Conservation (phyloP, 2,113 vertebrate genomes). For the Alectura lathami region DNA sequence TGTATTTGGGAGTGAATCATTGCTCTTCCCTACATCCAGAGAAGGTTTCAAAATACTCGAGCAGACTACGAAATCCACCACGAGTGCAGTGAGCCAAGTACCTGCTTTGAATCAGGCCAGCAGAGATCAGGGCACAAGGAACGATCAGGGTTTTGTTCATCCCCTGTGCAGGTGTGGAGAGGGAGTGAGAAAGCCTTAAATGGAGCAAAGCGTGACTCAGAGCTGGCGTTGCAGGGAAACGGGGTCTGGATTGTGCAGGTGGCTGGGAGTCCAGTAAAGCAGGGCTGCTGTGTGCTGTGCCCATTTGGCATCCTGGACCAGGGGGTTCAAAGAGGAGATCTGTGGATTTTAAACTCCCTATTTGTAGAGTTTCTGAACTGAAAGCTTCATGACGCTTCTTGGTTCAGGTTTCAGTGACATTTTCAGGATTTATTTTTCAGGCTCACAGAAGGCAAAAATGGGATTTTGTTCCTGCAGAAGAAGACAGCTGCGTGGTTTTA, state of each 20-base stretch:
- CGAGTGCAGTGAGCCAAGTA: fast-evolving
- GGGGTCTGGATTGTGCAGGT: background rate
- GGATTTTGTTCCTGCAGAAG: slow-evolving; percentile 3
- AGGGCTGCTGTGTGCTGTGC: background rate
- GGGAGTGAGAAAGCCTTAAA: background rate
- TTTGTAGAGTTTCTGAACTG: background rate
- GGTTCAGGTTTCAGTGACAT: background rate
- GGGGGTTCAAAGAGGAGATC: background rate
- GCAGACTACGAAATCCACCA: background rate
- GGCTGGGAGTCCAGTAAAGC: background rate
- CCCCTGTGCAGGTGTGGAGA: background rate
- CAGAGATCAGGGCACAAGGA: background rate
- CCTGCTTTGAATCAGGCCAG: background rate
- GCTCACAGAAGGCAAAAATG: slow-evolving; percentile 11
- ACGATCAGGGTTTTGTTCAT: background rate
- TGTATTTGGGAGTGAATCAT: background rate
- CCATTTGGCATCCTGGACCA: background rate
- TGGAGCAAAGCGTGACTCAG: background rate
- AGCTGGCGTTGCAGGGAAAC: background rate
- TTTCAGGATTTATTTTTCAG: background rate
- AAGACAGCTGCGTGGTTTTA: background rate
- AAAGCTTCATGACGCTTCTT: background rate
- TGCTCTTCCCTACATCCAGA: background rate
- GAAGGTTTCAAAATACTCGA: background rate
- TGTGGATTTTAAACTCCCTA: background rate